Percentiles rank a stretch among this genome's conserved stretches.
These are phyloP conservation scores for Caenorhabditis panamensis DNA, from an alignment of 2,888 invertebrate genomes.

Conservation along the genomic window DNA sequence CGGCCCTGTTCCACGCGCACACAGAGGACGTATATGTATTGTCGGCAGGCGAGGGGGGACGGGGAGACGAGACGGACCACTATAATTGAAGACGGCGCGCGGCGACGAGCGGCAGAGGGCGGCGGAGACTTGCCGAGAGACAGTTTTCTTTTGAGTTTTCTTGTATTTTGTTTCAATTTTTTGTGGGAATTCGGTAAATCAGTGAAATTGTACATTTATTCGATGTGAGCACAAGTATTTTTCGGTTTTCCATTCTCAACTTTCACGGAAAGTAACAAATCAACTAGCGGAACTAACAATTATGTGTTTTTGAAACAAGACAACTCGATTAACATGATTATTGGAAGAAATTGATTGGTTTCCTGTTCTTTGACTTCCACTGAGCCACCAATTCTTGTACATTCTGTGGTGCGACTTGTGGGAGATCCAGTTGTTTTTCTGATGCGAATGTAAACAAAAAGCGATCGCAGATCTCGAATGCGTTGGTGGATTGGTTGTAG, in stretches of 20 bases:
- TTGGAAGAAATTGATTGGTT: conserved; percentile 5
- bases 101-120: too few relatives aligned
- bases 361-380: conserved; percentile 21
- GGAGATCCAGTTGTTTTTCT: conserved; percentile 30
- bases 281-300: conserved; percentile 5
- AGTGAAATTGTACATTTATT: neutral
- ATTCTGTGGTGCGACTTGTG: conserved; percentile 54
- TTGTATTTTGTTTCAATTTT: too few relatives aligned
- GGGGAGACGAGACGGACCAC: too few relatives aligned
- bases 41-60: too few relatives aligned
- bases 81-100: too few relatives aligned
- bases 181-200: too few relatives aligned
- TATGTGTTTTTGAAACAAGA: neutral
- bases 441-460: conserved; percentile 54
- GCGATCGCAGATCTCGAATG: conserved; percentile 49
- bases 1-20: too few relatives aligned
- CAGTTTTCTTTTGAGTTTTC: too few relatives aligned
- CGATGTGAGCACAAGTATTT: neutral
- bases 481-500: conserved; percentile 31
- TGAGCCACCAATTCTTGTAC: conserved; percentile 55
- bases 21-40: too few relatives aligned
- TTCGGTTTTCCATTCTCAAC: neutral
- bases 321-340: neutral
- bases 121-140: too few relatives aligned
- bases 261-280: conserved; percentile 15